phyloP scores from a whole-genome alignment of 2,113 vertebrate genomes.

The Typhlomys cinereus region DNA sequence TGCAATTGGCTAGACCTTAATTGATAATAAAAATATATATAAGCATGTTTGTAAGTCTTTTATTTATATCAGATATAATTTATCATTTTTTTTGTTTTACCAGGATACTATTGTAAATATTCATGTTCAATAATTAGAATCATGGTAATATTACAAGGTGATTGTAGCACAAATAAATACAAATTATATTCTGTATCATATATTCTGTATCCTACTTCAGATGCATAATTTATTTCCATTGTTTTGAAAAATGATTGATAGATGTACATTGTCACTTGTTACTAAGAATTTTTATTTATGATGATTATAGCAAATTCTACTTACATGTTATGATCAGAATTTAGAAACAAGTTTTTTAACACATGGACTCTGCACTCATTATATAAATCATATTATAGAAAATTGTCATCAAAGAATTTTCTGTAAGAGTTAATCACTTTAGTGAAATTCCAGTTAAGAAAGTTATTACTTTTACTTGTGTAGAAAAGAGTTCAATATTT shows the following conservation, averaged over 20 bases:
- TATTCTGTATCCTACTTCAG: not conserved
- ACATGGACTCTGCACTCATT: constrained; percentile 26
- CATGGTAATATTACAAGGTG: not conserved
- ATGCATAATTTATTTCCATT: constrained; percentile 12
- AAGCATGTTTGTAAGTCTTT: not conserved
- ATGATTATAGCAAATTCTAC: constrained; percentile 15
- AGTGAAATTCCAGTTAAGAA: constrained; percentile 51
- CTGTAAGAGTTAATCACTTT: constrained; percentile 43
- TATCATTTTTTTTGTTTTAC: constrained; percentile 15
- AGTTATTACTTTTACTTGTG: constrained; percentile 63
- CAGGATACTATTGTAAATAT: not conserved
- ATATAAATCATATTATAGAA: constrained; percentile 45
- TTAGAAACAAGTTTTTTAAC: constrained; percentile 45
- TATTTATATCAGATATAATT: not conserved
- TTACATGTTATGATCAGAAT: constrained; percentile 27
- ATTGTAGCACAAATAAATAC: constrained; percentile 3
- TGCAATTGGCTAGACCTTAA: not conserved
- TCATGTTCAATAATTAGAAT: not conserved
- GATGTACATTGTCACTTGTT: not conserved
- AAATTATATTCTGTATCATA: not conserved
- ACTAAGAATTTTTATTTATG: constrained; percentile 29
- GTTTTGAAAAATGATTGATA: constrained; percentile 14
- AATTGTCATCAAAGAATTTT: constrained; percentile 49
- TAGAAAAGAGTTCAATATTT: constrained; percentile 6
- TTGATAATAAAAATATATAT: not conserved